Conservation (phyloP, 2,113 vertebrate species). For the Raja brachyura region DNA sequence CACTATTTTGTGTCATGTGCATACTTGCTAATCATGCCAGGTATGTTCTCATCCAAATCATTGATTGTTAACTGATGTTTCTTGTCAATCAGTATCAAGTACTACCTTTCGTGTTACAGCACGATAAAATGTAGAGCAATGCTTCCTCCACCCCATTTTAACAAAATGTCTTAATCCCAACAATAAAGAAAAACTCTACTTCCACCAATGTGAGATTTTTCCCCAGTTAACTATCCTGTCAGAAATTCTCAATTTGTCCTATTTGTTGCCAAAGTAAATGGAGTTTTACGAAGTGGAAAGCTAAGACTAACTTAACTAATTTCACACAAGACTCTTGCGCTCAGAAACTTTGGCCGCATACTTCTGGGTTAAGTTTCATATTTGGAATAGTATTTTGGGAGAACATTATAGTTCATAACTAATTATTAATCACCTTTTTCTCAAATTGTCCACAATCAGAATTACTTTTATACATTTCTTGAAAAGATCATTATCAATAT, state of each 20-base stretch:
- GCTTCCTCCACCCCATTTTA: neutral
- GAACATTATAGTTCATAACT: neutral
- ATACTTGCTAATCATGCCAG: too few relatives aligned
- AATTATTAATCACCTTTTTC: neutral
- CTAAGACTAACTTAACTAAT: neutral
- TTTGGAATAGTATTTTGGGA: neutral
- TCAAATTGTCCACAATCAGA: neutral
- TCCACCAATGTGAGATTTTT: neutral
- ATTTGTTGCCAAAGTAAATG: neutral
- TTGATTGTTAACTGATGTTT: neutral
- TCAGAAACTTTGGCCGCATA: neutral
- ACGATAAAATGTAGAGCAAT: neutral
- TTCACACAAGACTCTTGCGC: neutral
- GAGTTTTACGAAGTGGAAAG: neutral
- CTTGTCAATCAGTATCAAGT: neutral
- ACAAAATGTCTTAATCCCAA: neutral
- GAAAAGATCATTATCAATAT: neutral
- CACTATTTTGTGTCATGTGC: too few relatives aligned
- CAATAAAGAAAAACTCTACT: neutral
- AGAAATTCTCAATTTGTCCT: conserved; percentile 18
- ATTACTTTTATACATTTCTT: neutral
- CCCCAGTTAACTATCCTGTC: neutral
- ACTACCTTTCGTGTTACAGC: neutral
- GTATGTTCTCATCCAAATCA: too few relatives aligned
- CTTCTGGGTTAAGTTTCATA: neutral